These are phyloP conservation scores for Drosophila bunnanda DNA, from an alignment of 2,888 invertebrate genomes.

Conservation along the genomic window DNA sequence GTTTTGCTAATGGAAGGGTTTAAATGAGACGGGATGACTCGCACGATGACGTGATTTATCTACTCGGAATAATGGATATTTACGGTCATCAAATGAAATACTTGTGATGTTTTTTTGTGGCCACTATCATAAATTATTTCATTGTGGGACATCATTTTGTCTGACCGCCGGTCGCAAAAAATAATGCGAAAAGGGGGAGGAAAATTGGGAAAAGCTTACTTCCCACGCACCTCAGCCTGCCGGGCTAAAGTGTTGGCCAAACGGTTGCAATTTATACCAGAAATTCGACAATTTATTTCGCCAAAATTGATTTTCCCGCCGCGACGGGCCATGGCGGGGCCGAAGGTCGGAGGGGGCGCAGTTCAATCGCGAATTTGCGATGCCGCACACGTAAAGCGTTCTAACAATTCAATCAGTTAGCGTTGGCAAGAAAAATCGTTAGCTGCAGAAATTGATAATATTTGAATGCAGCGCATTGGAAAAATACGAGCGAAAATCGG, in stretches of 20 bases:
- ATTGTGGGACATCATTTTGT: conserved; percentile 29
- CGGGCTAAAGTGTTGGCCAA: conserved; percentile 51
- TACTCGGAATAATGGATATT: conserved; percentile 27
- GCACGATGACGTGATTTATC: conserved; percentile 30
- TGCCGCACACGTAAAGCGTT: conserved; percentile 82
- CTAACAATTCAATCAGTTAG: conserved; percentile 84
- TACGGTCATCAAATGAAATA: conserved; percentile 26
- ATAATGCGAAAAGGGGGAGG: background rate
- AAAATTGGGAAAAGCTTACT: too few species aligned
- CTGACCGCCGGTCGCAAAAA: conserved; percentile 19
- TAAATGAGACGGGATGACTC: conserved; percentile 34
- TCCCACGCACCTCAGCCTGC: too few species aligned
- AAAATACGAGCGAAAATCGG: conserved; percentile 46
- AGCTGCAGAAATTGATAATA: conserved; percentile 76
- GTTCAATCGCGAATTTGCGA: conserved; percentile 55
- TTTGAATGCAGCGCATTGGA: conserved; percentile 79
- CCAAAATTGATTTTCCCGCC: conserved; percentile 70
- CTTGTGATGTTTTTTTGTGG: conserved; percentile 2
- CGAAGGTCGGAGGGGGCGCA: conserved; percentile 19
- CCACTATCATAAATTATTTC: conserved; percentile 36
- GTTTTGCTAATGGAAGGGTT: conserved; percentile 28
- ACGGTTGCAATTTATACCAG: conserved; percentile 73
- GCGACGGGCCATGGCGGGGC: conserved; percentile 8
- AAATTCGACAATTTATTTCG: conserved; percentile 79
- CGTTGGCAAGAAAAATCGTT: conserved; percentile 52